A percentile compares a stretch with the other conserved stretches of the same genome.
Conservation (phyloP, 1,140 invertebrate species). For the Heliothis virescens region DNA sequence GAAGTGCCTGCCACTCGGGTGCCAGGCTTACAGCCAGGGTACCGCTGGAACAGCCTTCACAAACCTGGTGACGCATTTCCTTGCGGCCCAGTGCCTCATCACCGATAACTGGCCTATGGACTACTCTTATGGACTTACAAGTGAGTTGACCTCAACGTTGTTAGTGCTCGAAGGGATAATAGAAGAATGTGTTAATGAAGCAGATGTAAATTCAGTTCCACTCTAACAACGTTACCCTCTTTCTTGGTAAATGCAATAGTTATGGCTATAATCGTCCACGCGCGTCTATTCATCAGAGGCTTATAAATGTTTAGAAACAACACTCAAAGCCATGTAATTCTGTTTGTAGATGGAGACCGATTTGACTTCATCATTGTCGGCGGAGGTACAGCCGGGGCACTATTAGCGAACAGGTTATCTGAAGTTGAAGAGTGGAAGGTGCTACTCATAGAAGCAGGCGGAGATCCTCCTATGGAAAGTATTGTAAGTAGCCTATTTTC, state of each 20-base stretch:
- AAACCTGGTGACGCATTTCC: constrained; percentile 67
- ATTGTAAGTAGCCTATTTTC: constrained; percentile 62
- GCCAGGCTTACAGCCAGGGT: constrained; percentile 56
- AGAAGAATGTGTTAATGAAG: too few species aligned
- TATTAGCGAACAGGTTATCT: constrained; percentile 93
- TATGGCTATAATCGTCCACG: too few species aligned
- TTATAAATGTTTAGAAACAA: neutral
- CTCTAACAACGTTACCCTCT: neutral
- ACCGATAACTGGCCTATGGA: constrained; percentile 71
- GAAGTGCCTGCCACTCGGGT: constrained; percentile 60
- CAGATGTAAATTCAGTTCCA: too few species aligned
- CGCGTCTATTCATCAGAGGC: too few species aligned
- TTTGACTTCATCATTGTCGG: constrained; percentile 80
- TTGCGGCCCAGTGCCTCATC: constrained; percentile 71
- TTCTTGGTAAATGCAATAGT: neutral
- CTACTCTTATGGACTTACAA: constrained; percentile 60
- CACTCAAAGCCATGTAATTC: neutral
- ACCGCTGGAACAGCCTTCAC: constrained; percentile 66
- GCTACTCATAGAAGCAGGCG: constrained; percentile 95
- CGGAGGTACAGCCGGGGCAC: constrained; percentile 87
- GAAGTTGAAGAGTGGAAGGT: constrained; percentile 93
- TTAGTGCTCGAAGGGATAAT: neutral
- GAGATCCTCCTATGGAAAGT: constrained; percentile 86
- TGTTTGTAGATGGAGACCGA: constrained; percentile 65
- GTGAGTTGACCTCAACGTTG: constrained; percentile 51